phyloP scores from a whole-genome alignment of 2,797 vertebrate genomes.

The Pristis pectinata region DNA sequence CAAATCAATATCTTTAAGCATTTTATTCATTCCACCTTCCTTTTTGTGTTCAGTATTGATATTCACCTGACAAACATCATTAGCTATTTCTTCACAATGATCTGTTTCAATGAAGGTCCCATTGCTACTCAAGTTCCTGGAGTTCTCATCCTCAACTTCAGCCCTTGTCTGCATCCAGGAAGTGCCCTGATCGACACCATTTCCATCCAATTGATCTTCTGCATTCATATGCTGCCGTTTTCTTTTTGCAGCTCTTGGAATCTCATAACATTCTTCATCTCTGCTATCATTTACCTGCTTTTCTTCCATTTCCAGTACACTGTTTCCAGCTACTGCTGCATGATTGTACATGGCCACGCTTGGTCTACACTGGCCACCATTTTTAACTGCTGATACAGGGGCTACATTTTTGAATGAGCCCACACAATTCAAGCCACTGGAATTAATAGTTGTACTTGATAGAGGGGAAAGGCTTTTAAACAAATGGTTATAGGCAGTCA shows the following conservation, averaged over 20 bases:
- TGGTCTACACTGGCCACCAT: neutral
- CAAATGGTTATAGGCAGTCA: too few species aligned
- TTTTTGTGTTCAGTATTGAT: neutral
- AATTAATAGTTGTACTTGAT: neutral
- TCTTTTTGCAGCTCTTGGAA: slow-evolving; percentile 18
- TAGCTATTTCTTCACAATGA: neutral
- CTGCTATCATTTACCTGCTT: neutral
- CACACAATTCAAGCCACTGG: neutral
- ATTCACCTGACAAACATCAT: neutral
- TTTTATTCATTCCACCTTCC: neutral
- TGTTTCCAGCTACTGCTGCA: neutral
- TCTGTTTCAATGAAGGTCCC: neutral
- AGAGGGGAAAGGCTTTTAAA: slow-evolving; percentile 7
- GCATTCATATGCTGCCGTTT: neutral
- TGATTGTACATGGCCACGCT: neutral
- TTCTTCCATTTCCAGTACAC: neutral
- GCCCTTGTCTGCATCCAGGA: too few species aligned
- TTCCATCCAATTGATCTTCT: neutral
- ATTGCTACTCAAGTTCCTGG: neutral
- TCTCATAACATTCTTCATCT: neutral
- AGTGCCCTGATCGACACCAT: neutral
- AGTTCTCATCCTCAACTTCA: neutral
- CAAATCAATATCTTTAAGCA: neutral
- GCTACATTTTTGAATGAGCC: neutral
- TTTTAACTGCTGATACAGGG: neutral